These are phyloP conservation scores for Charanyca ferruginea DNA, from an alignment of 2,888 invertebrate species.

Conservation along the genomic window DNA sequence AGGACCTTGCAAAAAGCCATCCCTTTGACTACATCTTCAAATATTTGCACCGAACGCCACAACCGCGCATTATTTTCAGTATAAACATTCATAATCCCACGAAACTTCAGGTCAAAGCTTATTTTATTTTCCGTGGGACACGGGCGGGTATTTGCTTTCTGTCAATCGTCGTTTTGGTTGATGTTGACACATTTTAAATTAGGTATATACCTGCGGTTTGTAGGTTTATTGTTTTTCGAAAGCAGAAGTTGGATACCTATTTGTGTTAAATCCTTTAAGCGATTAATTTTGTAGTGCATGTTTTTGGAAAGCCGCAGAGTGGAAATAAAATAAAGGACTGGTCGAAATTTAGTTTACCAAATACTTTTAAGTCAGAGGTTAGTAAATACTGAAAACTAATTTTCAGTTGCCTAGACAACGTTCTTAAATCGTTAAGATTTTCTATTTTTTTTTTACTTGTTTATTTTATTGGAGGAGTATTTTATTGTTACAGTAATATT, in stretches of 20 bases:
- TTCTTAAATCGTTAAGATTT: neutral
- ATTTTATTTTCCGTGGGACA: constrained; percentile 73
- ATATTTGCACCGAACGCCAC: constrained; percentile 87
- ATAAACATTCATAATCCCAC: constrained; percentile 88
- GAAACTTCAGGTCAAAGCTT: constrained; percentile 79
- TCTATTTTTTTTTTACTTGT: too few relatives aligned
- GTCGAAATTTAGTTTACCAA: neutral
- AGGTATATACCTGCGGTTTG: constrained; percentile 8
- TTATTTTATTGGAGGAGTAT: too few relatives aligned
- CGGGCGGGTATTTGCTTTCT: constrained; percentile 65
- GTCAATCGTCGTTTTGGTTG: constrained; percentile 51
- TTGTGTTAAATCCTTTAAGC: too few relatives aligned
- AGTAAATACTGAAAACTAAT: neutral
- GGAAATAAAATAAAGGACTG: neutral
- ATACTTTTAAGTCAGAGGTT: neutral
- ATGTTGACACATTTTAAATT: constrained; percentile 52
- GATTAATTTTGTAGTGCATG: too few relatives aligned
- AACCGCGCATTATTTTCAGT: constrained; percentile 89
- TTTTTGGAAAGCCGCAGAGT: too few relatives aligned
- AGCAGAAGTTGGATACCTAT: neutral
- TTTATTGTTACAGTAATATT: too few relatives aligned
- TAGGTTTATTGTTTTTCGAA: constrained; percentile 9
- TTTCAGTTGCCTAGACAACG: neutral
- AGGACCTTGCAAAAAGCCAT: constrained; percentile 86
- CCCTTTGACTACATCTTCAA: constrained; percentile 89